Evolutionary conservation across 2,888 invertebrate genomes (phyloP), one percentile per base, ranked within the genome.

Genomic region (Rhimphoctona megacephalus): DNA sequence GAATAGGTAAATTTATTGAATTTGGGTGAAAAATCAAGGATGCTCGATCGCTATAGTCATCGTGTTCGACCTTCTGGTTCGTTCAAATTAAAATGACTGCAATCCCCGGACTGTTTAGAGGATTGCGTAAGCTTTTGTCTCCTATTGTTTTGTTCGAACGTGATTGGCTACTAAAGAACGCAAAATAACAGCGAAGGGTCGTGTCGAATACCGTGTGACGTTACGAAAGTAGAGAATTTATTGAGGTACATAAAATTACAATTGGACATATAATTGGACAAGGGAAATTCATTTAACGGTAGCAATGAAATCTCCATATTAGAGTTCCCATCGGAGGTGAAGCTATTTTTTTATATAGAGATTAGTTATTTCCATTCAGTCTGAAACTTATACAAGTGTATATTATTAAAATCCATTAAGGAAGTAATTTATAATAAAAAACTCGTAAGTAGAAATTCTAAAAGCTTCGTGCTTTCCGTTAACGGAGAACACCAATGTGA

Each of bases 11-110:
- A 61, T 61, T 61, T 17, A 61, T 30, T 61, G 6, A 30, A 79
- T 79, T 79, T 30, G 43, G 69, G 43, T 79, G 67, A 69, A 69
- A 64, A 69, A 54, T 69, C 67, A 36, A 79, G 67, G 54, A 54
- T 52, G 43, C 22, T 69, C 49, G 66, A 49, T 36, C 19, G 19
- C 39, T 30, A n/a, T 52, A 33, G n/a, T 33, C 66, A 66, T 49
- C 52, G 36, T 36, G 54, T 73, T 30, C 36, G 36, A 54, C 33
- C 36, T 52, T 36, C 54, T 73, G 22, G 52, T 73, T 33, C 54
- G 22, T 66, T 22, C 36, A 54, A 54, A 61, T 61, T 30, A 30
- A 61, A 61, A 61, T 61, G 30, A 30, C 30, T 61, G 17, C 30
- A 17, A 14, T 30, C 61, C 61, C 30, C 11, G 61, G 17, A 61